Conservation (phyloP, 2,888 invertebrate species). For the Epinotia bilunana region DNA sequence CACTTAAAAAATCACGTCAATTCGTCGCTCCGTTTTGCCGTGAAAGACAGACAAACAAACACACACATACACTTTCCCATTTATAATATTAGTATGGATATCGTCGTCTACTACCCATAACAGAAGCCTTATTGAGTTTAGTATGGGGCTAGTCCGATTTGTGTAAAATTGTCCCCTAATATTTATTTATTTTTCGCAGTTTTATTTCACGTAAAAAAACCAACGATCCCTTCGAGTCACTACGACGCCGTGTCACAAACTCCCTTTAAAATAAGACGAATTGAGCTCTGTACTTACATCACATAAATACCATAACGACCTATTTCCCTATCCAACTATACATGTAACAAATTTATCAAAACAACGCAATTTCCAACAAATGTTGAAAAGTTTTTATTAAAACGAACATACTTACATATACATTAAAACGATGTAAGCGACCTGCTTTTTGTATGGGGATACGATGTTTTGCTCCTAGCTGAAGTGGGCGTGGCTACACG, state of each 20-base stretch:
- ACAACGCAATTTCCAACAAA: slow-evolving; percentile 22
- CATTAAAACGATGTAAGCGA: not conserved
- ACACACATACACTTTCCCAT: no score
- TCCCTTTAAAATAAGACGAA: not conserved
- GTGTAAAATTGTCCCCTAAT: no score
- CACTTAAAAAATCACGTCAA: no score
- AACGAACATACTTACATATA: not conserved
- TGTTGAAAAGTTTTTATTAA: slow-evolving; percentile 26
- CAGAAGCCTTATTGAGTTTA: no score
- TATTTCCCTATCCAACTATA: not conserved
- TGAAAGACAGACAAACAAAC: no score
- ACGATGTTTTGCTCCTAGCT: not conserved
- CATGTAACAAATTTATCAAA: slow-evolving; percentile 20
- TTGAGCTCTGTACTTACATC: not conserved
- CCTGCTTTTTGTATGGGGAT: not conserved
- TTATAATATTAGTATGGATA: no score
- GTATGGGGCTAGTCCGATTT: no score
- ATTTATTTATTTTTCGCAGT: no score
- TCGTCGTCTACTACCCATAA: no score
- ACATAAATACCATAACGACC: not conserved
- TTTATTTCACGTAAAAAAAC: no score
- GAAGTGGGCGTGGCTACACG: slow-evolving; percentile 8
- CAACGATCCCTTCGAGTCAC: no score
- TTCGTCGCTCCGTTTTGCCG: no score
- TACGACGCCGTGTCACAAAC: not conserved